phyloP scores from a whole-genome alignment of 2,113 vertebrate genomes.

The Reinhardtius hippoglossoides region DNA sequence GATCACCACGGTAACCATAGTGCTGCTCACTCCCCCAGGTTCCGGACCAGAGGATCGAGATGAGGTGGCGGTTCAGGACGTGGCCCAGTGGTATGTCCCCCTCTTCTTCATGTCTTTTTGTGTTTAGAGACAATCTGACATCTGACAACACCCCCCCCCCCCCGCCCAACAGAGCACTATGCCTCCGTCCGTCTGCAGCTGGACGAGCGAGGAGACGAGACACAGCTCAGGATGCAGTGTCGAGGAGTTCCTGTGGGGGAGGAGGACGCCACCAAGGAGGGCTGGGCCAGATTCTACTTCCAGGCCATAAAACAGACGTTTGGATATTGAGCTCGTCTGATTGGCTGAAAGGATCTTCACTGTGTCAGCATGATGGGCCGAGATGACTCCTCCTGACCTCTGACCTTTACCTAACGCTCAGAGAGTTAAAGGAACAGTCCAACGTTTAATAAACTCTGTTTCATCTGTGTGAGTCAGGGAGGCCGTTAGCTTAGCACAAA shows the following conservation, averaged over 20 bases:
- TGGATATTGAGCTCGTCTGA: slow-evolving; percentile 82
- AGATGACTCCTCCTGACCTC: too few species aligned
- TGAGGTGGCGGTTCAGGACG: slow-evolving; percentile 90
- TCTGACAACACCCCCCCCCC: background rate
- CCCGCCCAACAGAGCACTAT: slow-evolving; percentile 84
- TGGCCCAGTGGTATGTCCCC: slow-evolving; percentile 89
- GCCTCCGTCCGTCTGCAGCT: slow-evolving; percentile 88
- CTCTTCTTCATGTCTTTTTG: too few species aligned
- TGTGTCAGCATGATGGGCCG: too few species aligned
- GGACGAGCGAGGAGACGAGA: slow-evolving; percentile 86
- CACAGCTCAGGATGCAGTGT: slow-evolving; percentile 87
- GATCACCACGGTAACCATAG: background rate
- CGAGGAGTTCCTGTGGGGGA: slow-evolving; percentile 86
- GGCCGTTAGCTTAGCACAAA: too few species aligned
- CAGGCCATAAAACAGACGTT: slow-evolving; percentile 96
- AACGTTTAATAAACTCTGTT: background rate
- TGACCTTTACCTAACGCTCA: too few species aligned
- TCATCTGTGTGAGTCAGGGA: too few species aligned
- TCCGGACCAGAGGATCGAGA: slow-evolving; percentile 87
- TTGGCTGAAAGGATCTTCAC: too few species aligned
- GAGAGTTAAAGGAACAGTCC: too few species aligned
- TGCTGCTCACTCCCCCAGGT: slow-evolving; percentile 75
- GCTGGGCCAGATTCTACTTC: slow-evolving; percentile 94
- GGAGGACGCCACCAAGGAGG: slow-evolving; percentile 90
- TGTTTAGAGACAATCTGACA: too few species aligned